A percentile compares a stretch with the other conserved stretches of the same genome.
These are phyloP conservation scores for Harpegnathos saltator DNA, from an alignment of 1,140 invertebrate genomes.

Conservation along the genomic window DNA sequence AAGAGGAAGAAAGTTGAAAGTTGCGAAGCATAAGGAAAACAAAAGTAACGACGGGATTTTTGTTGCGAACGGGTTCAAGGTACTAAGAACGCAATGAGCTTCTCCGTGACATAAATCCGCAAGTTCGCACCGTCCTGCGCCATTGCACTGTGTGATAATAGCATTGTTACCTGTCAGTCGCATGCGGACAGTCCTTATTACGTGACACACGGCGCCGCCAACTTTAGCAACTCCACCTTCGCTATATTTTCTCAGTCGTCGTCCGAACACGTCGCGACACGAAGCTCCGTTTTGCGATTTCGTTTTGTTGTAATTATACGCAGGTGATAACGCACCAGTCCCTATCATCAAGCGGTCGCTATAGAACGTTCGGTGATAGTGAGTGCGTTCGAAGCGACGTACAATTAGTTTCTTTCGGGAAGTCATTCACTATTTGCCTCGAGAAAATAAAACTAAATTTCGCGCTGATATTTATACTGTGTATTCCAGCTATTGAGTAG, in stretches of 20 bases:
- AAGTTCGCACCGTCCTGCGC: constrained; percentile 78
- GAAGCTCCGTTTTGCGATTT: constrained; percentile 69
- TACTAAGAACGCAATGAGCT: constrained; percentile 54
- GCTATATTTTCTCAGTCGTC: constrained; percentile 82
- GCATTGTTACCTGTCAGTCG: constrained; percentile 80
- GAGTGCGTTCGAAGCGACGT: background rate
- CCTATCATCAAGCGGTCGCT: constrained; percentile 8
- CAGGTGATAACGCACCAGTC: constrained; percentile 50
- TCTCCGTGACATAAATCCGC: constrained; percentile 65
- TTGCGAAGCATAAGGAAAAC: background rate
- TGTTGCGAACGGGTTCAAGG: constrained; percentile 69
- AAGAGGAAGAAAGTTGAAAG: too few relatives aligned
- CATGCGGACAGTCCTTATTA: constrained; percentile 79
- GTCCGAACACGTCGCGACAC: constrained; percentile 74
- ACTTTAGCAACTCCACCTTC: constrained; percentile 71
- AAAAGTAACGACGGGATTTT: constrained; percentile 3
- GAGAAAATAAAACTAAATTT: background rate
- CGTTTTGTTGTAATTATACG: background rate
- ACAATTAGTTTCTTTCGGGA: background rate
- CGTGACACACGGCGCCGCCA: constrained; percentile 79
- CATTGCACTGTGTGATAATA: constrained; percentile 81
- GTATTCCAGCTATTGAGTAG: background rate
- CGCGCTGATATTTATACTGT: background rate
- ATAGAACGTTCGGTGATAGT: background rate
- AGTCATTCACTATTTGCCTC: background rate